Evolutionary conservation across 2,797 vertebrate species (phyloP).

Genomic region (Argyrosomus regius): DNA sequence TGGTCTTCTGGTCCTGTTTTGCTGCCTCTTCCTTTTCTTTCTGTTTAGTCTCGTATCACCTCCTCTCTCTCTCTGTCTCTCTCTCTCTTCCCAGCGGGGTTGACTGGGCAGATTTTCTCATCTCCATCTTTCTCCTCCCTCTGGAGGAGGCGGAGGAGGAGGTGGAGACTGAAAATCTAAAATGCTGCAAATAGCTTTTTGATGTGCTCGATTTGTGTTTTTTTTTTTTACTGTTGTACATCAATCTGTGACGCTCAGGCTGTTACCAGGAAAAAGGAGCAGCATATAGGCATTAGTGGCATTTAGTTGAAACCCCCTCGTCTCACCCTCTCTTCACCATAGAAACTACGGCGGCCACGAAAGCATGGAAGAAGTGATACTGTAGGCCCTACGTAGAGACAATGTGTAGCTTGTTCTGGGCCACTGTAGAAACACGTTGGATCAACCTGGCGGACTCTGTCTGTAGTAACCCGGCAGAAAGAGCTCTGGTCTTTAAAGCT

Average conservation of each 20-base stretch:
- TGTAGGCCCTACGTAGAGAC: too few relatives aligned
- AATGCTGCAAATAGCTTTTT: slow-evolving; percentile 24
- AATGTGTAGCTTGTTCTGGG: too few relatives aligned
- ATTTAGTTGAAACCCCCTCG: too few relatives aligned
- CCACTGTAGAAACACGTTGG: too few relatives aligned
- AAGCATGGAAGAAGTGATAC: too few relatives aligned
- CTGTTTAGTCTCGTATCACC: slow-evolving; percentile 35
- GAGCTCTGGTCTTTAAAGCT: too few relatives aligned
- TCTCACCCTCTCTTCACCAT: too few relatives aligned
- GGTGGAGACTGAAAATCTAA: slow-evolving; percentile 20
- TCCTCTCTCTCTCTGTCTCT: slow-evolving; percentile 33
- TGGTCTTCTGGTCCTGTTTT: slow-evolving; percentile 1
- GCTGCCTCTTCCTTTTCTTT: slow-evolving; percentile 26
- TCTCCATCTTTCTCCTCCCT: slow-evolving; percentile 13
- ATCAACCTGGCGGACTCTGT: too few relatives aligned
- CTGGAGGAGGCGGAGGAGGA: neutral
- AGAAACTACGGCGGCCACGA: too few relatives aligned
- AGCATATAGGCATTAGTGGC: too few relatives aligned
- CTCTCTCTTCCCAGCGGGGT: slow-evolving; percentile 42
- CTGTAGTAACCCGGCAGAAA: too few relatives aligned
- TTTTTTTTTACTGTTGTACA: neutral
- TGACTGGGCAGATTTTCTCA: slow-evolving; percentile 54
- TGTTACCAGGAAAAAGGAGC: too few relatives aligned
- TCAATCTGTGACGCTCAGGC: neutral
- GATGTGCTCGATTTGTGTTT: neutral